These are phyloP conservation scores for Campylomormyrus tamandua DNA, from an alignment of 2,113 vertebrate genomes.

Conservation along the genomic window DNA sequence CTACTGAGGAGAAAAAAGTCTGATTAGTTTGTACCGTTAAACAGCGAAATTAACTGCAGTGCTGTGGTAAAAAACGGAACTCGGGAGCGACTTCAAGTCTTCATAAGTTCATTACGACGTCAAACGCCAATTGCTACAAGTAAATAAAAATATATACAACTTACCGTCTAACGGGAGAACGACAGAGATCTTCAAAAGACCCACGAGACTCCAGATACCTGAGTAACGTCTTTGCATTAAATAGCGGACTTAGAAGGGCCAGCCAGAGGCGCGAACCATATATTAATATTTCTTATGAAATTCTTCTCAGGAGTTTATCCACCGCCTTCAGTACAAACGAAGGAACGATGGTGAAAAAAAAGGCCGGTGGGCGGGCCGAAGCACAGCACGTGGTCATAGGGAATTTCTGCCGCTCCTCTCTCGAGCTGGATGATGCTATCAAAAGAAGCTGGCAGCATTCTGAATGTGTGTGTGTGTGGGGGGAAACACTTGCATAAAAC, in stretches of 20 bases:
- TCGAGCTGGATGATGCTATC: background rate
- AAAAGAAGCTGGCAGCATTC: no score
- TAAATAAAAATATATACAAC: background rate
- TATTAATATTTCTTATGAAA: background rate
- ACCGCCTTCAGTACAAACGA: background rate
- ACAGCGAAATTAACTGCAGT: background rate
- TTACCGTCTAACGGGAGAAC: background rate
- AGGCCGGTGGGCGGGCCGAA: background rate
- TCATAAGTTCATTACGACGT: background rate
- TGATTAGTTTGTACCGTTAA: background rate
- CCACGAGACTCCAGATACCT: background rate
- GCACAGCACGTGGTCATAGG: background rate
- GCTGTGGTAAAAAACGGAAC: background rate
- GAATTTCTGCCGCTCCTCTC: background rate
- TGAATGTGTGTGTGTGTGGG: no score
- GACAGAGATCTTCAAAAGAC: background rate
- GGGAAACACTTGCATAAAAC: no score
- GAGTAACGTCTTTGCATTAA: background rate
- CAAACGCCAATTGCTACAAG: background rate
- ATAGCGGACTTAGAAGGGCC: background rate
- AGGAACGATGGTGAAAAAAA: no score
- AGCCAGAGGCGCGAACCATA: background rate
- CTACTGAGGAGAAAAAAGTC: background rate
- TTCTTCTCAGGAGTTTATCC: background rate
- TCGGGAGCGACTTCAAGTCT: background rate